These are phyloP conservation scores for Nannospalax galili DNA, from an alignment of 2,113 vertebrate species.

Conservation along the genomic window DNA sequence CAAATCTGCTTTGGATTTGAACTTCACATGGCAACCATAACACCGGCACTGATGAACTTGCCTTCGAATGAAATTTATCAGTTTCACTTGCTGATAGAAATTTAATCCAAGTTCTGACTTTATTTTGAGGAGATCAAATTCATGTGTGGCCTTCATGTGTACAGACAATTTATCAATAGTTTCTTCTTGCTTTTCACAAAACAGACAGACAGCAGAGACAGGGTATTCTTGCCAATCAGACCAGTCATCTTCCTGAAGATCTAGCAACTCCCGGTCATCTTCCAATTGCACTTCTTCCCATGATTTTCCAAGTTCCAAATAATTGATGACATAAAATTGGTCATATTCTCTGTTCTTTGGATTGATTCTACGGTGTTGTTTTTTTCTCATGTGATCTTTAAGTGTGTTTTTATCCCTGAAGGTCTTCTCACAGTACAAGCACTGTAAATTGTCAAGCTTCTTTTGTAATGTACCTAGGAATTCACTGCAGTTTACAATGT, in stretches of 20 bases:
- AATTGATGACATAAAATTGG: slow-evolving; percentile 97
- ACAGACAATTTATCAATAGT: slow-evolving; percentile 91
- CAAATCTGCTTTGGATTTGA: slow-evolving; percentile 86
- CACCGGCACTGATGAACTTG: slow-evolving; percentile 94
- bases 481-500: slow-evolving; percentile 94
- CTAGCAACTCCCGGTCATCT: slow-evolving; percentile 92
- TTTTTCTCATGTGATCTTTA: slow-evolving; percentile 99
- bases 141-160: slow-evolving; percentile 95
- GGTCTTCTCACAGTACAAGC: slow-evolving; percentile 97
- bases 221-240: slow-evolving; percentile 96
- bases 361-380: slow-evolving; percentile 95
- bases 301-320: slow-evolving; percentile 96
- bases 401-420: slow-evolving; percentile 96
- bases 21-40: slow-evolving; percentile 91
- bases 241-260: slow-evolving; percentile 91
- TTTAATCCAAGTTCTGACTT: too few species aligned
- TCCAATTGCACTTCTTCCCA: slow-evolving; percentile 98
- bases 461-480: slow-evolving; percentile 92
- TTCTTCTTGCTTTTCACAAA: slow-evolving; percentile 94
- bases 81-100: slow-evolving; percentile 98
- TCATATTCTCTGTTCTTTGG: slow-evolving; percentile 94
- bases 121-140: too few species aligned
- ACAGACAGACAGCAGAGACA: slow-evolving; percentile 93
- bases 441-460: slow-evolving; percentile 95
- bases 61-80: slow-evolving; percentile 97